Conservation (phyloP, 37 sponge, comb jelly and placozoan species). For the Hormiphora californensis region DNA sequence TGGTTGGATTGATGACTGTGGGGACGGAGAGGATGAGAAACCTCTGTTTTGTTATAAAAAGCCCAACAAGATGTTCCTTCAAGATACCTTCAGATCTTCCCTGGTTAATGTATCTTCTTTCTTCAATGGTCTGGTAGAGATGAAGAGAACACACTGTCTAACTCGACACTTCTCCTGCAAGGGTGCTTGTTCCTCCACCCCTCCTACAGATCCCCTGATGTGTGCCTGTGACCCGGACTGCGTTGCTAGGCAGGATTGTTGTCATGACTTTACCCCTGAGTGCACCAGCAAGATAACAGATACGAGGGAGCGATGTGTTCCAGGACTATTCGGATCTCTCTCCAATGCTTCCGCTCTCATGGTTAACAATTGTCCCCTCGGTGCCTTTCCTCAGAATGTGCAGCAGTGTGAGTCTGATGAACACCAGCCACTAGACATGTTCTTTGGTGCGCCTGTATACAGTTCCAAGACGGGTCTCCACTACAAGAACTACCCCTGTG, state of each 20-base stretch:
- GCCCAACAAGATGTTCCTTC: neutral
- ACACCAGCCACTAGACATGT: neutral
- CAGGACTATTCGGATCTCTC: neutral
- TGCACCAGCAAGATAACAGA: neutral
- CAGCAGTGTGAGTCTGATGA: neutral
- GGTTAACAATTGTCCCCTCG: neutral
- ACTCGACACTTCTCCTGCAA: constrained; percentile 14
- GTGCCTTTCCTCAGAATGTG: neutral
- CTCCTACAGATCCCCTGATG: neutral
- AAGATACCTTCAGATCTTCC: neutral
- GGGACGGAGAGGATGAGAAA: constrained; percentile 17
- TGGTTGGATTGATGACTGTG: constrained; percentile 37
- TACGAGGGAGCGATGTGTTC: neutral
- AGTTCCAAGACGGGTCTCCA: neutral
- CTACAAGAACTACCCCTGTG: constrained; percentile 46
- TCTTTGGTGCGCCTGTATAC: constrained; percentile 44
- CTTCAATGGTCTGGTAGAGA: neutral
- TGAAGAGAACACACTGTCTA: constrained; percentile 18
- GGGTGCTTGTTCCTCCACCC: neutral
- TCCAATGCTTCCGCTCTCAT: neutral
- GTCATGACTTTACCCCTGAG: neutral
- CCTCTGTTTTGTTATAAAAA: constrained; percentile 1
- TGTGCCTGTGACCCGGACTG: constrained; percentile 26
- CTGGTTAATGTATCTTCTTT: neutral
- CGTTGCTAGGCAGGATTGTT: neutral